phyloP scores from a whole-genome alignment of 2,888 invertebrate species.

The Drosophila bunnanda region DNA sequence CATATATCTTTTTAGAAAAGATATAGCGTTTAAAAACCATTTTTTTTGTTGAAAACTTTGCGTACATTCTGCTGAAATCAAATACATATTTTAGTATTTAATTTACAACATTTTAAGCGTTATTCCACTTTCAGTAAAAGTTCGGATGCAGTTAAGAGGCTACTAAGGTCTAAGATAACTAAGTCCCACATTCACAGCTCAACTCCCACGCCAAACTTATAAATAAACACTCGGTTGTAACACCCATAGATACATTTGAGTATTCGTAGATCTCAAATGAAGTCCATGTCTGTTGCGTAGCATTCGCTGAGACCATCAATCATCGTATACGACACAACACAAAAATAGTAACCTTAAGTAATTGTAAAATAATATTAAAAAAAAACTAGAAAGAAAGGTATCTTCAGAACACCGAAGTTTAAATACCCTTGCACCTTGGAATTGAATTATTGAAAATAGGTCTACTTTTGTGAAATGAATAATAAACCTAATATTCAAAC shows the following conservation, averaged over 20 bases:
- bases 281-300: constrained; percentile 28
- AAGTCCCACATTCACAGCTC: too few relatives aligned
- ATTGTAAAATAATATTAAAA: constrained; percentile 38
- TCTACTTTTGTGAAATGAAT: neutral
- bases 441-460: neutral
- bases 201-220: constrained; percentile 17
- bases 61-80: neutral
- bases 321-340: constrained; percentile 39
- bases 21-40: neutral
- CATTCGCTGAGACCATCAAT: constrained; percentile 57
- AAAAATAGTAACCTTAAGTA: constrained; percentile 28
- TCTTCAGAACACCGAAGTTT: neutral
- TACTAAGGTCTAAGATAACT: neutral
- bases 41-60: neutral
- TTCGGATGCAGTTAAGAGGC: neutral
- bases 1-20: neutral
- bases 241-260: neutral
- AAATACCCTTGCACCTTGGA: neutral
- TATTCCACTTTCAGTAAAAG: neutral
- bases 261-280: constrained; percentile 42
- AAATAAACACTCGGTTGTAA: neutral
- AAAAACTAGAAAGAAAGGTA: neutral
- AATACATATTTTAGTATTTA: neutral
- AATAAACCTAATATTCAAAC: too few relatives aligned
- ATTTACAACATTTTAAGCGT: neutral